Conservation (phyloP, 2,888 invertebrate genomes). For the Horisme vitalbata region DNA sequence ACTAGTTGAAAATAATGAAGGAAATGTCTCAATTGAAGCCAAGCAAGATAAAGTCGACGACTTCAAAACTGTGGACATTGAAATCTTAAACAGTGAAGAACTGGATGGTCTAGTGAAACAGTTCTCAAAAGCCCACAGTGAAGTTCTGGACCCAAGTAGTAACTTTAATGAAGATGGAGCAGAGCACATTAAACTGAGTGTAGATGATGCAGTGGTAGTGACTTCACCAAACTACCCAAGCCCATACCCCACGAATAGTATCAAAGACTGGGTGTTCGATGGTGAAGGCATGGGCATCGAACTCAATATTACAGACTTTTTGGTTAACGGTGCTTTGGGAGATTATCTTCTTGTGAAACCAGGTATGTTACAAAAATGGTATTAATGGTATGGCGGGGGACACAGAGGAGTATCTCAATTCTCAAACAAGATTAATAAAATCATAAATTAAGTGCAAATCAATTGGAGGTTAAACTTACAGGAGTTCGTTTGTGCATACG, state of each 20-base stretch:
- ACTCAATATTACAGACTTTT: constrained; percentile 64
- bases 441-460: too few relatives aligned
- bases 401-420: too few relatives aligned
- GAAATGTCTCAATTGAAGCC: constrained; percentile 23
- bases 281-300: constrained; percentile 71
- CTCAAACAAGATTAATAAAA: too few relatives aligned
- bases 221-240: constrained; percentile 60
- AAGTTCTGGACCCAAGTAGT: constrained; percentile 44
- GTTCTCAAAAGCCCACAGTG: constrained; percentile 41
- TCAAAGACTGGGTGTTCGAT: constrained; percentile 63
- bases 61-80: constrained; percentile 26
- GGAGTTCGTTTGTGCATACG: too few relatives aligned
- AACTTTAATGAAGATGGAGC: constrained; percentile 39
- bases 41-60: neutral
- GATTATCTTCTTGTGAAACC: constrained; percentile 72
- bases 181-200: constrained; percentile 44
- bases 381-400: neutral
- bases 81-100: constrained; percentile 45
- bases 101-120: constrained; percentile 46
- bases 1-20: constrained; percentile 14
- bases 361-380: constrained; percentile 45
- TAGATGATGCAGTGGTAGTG: constrained; percentile 48
- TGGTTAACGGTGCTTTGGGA: constrained; percentile 56
- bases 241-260: constrained; percentile 55
- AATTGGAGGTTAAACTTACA: too few relatives aligned